Conservation (phyloP, 1,140 invertebrate species). For the Amphibalanus amphitrite region DNA sequence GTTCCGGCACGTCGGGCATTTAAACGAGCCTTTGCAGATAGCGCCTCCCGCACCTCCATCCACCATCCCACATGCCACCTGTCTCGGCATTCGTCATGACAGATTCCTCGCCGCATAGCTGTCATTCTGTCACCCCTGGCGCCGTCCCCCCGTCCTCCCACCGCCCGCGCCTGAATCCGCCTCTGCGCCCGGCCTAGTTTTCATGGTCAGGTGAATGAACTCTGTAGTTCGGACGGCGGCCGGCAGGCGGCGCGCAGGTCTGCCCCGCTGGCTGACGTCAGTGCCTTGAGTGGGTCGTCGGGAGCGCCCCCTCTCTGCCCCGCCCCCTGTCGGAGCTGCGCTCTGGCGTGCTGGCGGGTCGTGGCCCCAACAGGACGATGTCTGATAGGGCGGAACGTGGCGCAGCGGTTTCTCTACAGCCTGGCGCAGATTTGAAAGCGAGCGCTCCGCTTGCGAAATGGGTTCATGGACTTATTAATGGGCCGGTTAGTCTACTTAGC, state of each 20-base stretch:
- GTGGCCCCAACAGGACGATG: no score
- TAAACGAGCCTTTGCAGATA: background rate
- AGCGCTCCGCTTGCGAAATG: background rate
- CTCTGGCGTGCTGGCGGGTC: no score
- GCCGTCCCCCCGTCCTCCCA: background rate
- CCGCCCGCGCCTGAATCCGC: background rate
- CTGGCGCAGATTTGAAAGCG: background rate
- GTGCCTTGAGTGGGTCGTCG: background rate
- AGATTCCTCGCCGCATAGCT: background rate
- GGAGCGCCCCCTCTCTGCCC: no score
- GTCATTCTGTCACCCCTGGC: no score
- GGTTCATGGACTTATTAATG: background rate
- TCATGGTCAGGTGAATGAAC: background rate
- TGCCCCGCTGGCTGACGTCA: background rate
- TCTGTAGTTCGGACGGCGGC: background rate
- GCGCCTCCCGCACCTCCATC: background rate
- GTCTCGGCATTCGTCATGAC: background rate
- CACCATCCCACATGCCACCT: background rate
- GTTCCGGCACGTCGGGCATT: background rate
- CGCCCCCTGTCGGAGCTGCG: no score
- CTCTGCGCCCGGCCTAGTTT: background rate
- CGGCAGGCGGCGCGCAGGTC: background rate
- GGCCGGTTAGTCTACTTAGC: background rate
- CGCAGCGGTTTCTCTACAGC: no score
- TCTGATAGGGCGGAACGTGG: no score